Evolutionary conservation across 2,113 vertebrate species (phyloP).

Genomic region (Nerophis lumbriciformis): DNA sequence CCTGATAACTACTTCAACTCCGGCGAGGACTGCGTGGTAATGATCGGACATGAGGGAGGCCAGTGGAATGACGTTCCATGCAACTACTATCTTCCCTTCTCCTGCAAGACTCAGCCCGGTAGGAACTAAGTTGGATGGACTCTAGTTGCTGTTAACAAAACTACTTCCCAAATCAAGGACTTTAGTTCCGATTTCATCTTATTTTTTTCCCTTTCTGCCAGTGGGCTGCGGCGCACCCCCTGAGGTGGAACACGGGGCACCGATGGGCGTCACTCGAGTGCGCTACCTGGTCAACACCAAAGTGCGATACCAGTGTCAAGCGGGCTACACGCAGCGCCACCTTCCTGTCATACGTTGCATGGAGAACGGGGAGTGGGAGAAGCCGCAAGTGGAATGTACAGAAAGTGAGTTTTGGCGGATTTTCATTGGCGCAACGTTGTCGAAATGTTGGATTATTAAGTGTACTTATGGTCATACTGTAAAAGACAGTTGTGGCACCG

Average conservation of each 20-base stretch:
- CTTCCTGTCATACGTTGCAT: slow-evolving; percentile 85
- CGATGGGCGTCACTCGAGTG: slow-evolving; percentile 77
- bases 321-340: slow-evolving; percentile 84
- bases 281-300: slow-evolving; percentile 82
- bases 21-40: slow-evolving; percentile 89
- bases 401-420: slow-evolving; percentile 68
- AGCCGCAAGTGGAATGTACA: slow-evolving; percentile 87
- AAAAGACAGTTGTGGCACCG: too few species aligned
- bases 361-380: slow-evolving; percentile 85
- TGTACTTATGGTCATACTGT: too few species aligned
- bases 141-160: not conserved
- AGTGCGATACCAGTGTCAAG: slow-evolving; percentile 86
- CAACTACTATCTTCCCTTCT: slow-evolving; percentile 93
- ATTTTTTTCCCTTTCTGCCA: slow-evolving; percentile 35
- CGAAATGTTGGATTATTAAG: too few species aligned
- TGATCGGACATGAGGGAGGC: slow-evolving; percentile 88
- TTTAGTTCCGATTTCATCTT: not conserved
- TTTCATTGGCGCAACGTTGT: too few species aligned
- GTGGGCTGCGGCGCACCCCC: slow-evolving; percentile 84
- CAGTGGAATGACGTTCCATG: slow-evolving; percentile 95
- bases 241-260: slow-evolving; percentile 74
- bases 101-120: slow-evolving; percentile 90
- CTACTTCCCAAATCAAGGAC: not conserved
- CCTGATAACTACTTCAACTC: slow-evolving; percentile 87
- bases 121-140: slow-evolving; percentile 9